These are phyloP conservation scores for Lerista edwardsae DNA, from an alignment of 2,797 vertebrate genomes.

Conservation along the genomic window DNA sequence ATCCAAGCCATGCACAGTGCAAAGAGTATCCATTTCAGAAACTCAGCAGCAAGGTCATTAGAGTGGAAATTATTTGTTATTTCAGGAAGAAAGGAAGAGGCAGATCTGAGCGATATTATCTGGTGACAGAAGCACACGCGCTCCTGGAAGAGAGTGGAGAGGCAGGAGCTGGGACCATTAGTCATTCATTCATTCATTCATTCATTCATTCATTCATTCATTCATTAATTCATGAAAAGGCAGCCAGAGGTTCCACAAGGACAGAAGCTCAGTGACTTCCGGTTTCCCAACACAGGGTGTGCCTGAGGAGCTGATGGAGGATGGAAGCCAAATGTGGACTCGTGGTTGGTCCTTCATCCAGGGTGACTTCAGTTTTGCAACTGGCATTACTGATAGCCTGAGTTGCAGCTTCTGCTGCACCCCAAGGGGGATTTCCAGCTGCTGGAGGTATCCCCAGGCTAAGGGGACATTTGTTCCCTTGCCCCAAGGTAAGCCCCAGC, in stretches of 20 bases:
- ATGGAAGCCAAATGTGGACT: not conserved
- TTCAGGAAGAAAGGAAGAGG: conserved; percentile 23
- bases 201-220: too few species aligned
- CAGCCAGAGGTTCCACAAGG: conserved; percentile 21
- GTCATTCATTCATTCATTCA: conserved; percentile 31
- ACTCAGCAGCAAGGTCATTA: not conserved
- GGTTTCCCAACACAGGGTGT: not conserved
- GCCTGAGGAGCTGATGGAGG: not conserved
- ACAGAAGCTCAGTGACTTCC: not conserved
- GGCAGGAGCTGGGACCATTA: conserved; percentile 10
- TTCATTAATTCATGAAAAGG: conserved; percentile 26
- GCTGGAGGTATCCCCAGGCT: too few species aligned
- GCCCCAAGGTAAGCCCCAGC: too few species aligned
- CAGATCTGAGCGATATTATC: conserved; percentile 11
- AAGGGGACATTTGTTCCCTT: too few species aligned
- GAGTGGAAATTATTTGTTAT: conserved; percentile 5
- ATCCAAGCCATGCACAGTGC: not conserved
- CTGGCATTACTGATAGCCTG: not conserved
- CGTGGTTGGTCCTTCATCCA: not conserved
- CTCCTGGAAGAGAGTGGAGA: not conserved
- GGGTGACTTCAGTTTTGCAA: not conserved
- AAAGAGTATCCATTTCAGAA: not conserved
- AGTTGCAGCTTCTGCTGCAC: too few species aligned
- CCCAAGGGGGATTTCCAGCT: too few species aligned
- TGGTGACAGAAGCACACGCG: not conserved